Evolutionary conservation across 2,113 vertebrate genomes (phyloP), one percentile per base, ranked within the genome.

Genomic region (Albula goreensis): DNA sequence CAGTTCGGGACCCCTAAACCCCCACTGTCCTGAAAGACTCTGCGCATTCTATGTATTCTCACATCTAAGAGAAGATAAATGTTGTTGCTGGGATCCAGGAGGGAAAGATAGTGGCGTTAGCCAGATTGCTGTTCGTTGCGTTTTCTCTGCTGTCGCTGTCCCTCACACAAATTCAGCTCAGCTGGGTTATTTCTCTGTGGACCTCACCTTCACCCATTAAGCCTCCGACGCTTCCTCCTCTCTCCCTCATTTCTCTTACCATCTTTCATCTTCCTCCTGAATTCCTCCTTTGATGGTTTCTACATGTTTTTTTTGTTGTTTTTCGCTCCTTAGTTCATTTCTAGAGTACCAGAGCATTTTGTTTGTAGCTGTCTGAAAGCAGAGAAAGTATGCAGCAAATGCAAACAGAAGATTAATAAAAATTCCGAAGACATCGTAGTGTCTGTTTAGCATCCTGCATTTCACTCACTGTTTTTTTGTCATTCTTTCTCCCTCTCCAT

Each of bases 391-490:
- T 41, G 31, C 31, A 41, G 31, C 31, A 41, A 41, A 41, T n/a
- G 15, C 19, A 70, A n/a, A 17, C 53, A 56, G 53, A 56, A 56
- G 7, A 56, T 6, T 6, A 56, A 56, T 9, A 56, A 56, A 12
- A 6, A 6, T 9, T 0, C 7, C 63, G 22, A 51, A 81, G 50
- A 50, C 48, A 74, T 15, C 19, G 31, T 77, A 5, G 2, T 78
- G 5, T 17, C 19, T n/a, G 56, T 81, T 19, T 77, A 78, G 70
- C 70, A 74, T n/a, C 70, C 10, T 74, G 66, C 74, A 82, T 89
- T 19, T 85, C 77, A 80, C 80, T 85, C 80, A 82, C 77, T 8
- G 31, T 41, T 88, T 53, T 81, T 83, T 66, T 66, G 60, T 87
- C 78, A 82, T 83, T 78, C 77, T 86, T 56, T 88, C 51, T 74